Conservation (phyloP, 2,888 invertebrate genomes). For the Erynnis tages region DNA sequence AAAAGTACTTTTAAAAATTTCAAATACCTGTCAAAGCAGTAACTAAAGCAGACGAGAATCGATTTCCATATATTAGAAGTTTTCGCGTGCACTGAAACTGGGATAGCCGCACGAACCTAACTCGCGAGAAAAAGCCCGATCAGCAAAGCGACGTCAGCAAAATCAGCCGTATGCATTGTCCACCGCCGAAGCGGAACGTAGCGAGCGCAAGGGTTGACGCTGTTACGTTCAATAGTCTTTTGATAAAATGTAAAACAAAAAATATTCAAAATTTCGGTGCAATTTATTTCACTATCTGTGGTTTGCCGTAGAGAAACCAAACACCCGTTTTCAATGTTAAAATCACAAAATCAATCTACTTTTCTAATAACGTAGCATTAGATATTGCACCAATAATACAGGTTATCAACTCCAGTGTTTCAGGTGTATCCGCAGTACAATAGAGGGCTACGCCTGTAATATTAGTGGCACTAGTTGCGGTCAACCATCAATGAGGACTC, state of each 20-base stretch:
- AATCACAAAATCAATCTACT: too few relatives aligned
- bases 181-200: constrained; percentile 56
- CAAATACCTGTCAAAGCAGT: background rate
- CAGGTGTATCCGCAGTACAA: too few relatives aligned
- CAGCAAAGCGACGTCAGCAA: constrained; percentile 65
- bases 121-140: constrained; percentile 38
- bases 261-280: too few relatives aligned
- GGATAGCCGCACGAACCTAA: constrained; percentile 40
- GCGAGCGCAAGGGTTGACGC: constrained; percentile 37
- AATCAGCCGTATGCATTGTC: constrained; percentile 74
- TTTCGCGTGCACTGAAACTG: constrained; percentile 39
- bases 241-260: background rate
- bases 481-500: background rate
- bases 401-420: too few relatives aligned
- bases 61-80: constrained; percentile 28
- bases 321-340: too few relatives aligned
- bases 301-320: too few relatives aligned
- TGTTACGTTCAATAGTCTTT: constrained; percentile 28
- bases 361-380: too few relatives aligned
- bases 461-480: background rate
- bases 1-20: background rate
- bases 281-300: too few relatives aligned
- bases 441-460: too few relatives aligned
- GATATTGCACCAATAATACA: too few relatives aligned
- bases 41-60: constrained; percentile 1